phyloP scores from a whole-genome alignment of 2,797 vertebrate genomes.

The Caiman crocodilus region DNA sequence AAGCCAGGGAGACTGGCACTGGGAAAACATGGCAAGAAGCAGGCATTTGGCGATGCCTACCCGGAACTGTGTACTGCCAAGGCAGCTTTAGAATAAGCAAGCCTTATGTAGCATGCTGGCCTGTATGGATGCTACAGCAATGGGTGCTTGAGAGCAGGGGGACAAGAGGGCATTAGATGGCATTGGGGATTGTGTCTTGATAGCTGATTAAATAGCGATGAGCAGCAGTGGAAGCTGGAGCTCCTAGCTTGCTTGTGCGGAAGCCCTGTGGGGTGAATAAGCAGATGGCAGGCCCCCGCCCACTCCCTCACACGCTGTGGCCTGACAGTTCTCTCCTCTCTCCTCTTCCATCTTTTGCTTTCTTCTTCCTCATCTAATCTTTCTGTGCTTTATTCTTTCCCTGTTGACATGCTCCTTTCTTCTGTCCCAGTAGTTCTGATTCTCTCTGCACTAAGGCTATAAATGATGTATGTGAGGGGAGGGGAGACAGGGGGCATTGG shows the following conservation, averaged over 20 bases:
- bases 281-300: accelerated
- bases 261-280: not conserved
- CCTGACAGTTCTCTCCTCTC: not conserved
- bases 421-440: not conserved
- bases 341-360: not conserved
- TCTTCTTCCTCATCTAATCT: not conserved
- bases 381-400: not conserved
- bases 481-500: not conserved
- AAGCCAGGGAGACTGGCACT: conserved; percentile 18
- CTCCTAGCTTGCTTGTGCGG: accelerated
- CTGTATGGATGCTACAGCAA: not conserved
- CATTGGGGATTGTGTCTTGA: no score
- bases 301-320: accelerated
- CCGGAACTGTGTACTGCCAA: not conserved
- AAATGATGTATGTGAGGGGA: conserved; percentile 16
- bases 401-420: not conserved
- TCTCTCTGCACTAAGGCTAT: accelerated
- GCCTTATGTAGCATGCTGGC: not conserved
- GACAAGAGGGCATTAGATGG: not conserved
- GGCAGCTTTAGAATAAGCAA: not conserved
- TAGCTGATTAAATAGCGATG: not conserved
- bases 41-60: not conserved
- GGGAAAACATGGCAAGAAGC: not conserved
- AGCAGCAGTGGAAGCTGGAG: not conserved
- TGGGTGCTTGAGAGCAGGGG: accelerated